Base-by-base conservation (phyloP, 2,113 vertebrate species). In the Lethenteron camtschaticum region DNA sequence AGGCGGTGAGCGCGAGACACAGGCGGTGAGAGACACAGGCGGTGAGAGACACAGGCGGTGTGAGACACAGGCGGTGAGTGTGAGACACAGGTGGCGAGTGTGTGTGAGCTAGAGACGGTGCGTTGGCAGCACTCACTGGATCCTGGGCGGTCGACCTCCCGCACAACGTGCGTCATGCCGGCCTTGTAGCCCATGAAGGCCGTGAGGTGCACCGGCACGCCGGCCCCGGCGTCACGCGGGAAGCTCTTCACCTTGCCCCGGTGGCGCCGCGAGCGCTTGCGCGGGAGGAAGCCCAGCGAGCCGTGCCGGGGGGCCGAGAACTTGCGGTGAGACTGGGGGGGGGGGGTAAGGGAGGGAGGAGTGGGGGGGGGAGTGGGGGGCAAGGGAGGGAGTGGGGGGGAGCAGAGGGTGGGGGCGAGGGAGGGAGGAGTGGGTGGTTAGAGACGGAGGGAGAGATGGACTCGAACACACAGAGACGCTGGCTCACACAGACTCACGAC, bases 211-310 rank as follows among this genome's bases (percentile, higher is more conserved):
- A 99, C 86, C 1, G 94, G 94, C 74, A 96, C 96, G 79, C 76
- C 85, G 6, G 86, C 69, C 70, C 96, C 90, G 20, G n/a, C 60
- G 83, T 97, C 94, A 72, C 86, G 91, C 66, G 94, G 94, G 75
- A 99, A 99, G 77, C 94, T 96, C 87, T 96, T 96, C 70, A 87
- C 90, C 77, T 96, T 99, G 14, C 94, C 94, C 0, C 94, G 84
- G 74, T 97, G 92, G 59, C 90, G 82, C 57, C 85, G 79, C 41
- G 87, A 85, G 75, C 94, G 87, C 74, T 99, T 99, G 71, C 94
- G 90, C 71, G 94, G 94, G 79, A 99, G 71, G 74, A 99, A 99
- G 74, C 92, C 94, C 82, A 99, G 76, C 1, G 94, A 97, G 1
- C 94, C 94, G 1, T 97, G 94, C 58, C 94, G 82, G 1, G 94